These are phyloP conservation scores for Nomada flava DNA, from an alignment of 2,888 invertebrate genomes.

Conservation along the genomic window DNA sequence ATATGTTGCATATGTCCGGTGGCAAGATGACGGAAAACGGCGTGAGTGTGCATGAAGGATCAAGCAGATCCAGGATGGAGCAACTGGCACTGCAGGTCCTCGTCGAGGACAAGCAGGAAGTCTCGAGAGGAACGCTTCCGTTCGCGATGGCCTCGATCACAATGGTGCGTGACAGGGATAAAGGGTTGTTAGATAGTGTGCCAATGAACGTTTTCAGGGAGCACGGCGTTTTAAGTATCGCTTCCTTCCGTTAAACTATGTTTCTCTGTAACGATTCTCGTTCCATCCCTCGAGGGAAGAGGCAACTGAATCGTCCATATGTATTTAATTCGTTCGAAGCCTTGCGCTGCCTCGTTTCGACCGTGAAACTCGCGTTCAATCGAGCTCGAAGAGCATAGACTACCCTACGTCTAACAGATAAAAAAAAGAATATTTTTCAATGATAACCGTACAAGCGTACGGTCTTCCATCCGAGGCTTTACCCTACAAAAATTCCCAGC, in stretches of 20 bases:
- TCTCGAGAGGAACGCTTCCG: constrained; percentile 74
- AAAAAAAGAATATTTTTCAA: neutral
- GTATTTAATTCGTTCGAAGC: neutral
- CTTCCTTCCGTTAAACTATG: constrained; percentile 34
- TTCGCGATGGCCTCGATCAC: constrained; percentile 70
- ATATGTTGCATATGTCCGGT: constrained; percentile 41
- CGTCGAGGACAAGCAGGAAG: constrained; percentile 72
- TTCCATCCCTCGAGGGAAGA: neutral
- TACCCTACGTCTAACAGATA: too few relatives aligned
- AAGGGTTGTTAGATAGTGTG: constrained; percentile 63
- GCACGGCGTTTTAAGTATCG: constrained; percentile 22
- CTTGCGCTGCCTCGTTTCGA: neutral
- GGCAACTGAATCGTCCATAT: neutral
- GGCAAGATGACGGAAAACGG: constrained; percentile 57
- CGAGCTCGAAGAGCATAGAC: too few relatives aligned
- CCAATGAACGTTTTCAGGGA: constrained; percentile 45
- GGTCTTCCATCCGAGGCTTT: neutral
- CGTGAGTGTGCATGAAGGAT: constrained; percentile 59
- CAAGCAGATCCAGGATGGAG: constrained; percentile 70
- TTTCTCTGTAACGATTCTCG: constrained; percentile 16
- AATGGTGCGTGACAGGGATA: constrained; percentile 71
- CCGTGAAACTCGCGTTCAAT: neutral
- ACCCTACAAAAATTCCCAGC: constrained; percentile 19
- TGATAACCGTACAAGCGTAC: neutral
- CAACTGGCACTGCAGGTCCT: constrained; percentile 70